These are phyloP conservation scores for Petrolisthes manimaculis DNA, from an alignment of 2,888 invertebrate genomes.

Conservation along the genomic window DNA sequence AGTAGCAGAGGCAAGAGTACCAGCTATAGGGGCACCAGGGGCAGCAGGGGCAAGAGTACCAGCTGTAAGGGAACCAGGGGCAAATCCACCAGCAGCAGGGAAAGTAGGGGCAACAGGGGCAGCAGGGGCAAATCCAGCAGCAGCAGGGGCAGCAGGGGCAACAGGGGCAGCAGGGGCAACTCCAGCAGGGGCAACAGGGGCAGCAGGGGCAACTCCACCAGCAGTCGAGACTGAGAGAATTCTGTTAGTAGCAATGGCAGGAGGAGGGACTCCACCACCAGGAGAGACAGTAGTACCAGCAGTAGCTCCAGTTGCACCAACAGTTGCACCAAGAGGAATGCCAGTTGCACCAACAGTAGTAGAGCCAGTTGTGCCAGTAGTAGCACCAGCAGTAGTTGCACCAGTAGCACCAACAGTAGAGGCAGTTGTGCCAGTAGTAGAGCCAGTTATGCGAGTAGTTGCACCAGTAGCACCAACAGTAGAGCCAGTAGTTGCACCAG, in stretches of 20 bases:
- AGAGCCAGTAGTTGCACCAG: neutral
- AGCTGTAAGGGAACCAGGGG: no score
- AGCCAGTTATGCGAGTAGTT: neutral
- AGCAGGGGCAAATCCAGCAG: neutral
- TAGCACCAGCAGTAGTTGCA: no score
- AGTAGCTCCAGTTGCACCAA: neutral
- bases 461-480: neutral
- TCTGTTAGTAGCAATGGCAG: neutral
- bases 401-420: neutral
- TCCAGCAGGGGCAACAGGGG: neutral
- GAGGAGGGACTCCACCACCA: neutral
- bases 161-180: no score
- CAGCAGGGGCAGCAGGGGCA: no score
- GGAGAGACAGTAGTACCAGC: neutral
- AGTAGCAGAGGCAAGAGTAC: neutral
- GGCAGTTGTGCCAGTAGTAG: neutral
- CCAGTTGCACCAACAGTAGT: no score
- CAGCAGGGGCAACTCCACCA: neutral
- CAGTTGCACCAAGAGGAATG: no score
- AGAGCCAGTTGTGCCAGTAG: no score
- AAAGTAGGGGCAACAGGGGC: no score
- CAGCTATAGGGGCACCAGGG: neutral
- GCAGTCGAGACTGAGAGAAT: neutral
- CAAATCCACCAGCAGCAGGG: neutral
- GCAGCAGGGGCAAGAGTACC: neutral